phyloP scores from a whole-genome alignment of 2,888 invertebrate species.

The Chironomus riparius region DNA sequence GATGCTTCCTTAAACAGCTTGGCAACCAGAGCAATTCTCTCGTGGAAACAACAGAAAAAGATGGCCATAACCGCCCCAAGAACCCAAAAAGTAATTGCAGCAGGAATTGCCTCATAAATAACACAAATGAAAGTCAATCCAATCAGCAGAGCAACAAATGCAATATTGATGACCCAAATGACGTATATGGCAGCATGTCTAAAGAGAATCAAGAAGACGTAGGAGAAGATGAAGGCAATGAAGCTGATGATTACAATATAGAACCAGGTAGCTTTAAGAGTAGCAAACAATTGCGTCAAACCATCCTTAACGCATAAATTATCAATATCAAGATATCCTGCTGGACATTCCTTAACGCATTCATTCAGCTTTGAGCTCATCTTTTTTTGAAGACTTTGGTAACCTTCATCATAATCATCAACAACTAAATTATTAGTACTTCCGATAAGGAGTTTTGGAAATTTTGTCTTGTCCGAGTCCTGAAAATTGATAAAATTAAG shows the following conservation, averaged over 20 bases:
- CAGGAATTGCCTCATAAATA: too few relatives aligned
- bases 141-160: slow-evolving; percentile 43
- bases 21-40: slow-evolving; percentile 52
- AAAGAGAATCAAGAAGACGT: slow-evolving; percentile 47
- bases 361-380: too few relatives aligned
- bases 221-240: slow-evolving; percentile 49
- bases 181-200: slow-evolving; percentile 49
- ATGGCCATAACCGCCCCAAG: slow-evolving; percentile 41
- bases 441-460: neutral
- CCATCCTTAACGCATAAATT: slow-evolving; percentile 42
- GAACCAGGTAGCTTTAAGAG: slow-evolving; percentile 42
- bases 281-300: too few relatives aligned
- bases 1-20: slow-evolving; percentile 58
- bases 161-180: slow-evolving; percentile 51
- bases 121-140: neutral
- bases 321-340: slow-evolving; percentile 31
- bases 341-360: slow-evolving; percentile 35
- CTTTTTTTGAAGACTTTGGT: too few relatives aligned
- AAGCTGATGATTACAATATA: slow-evolving; percentile 51
- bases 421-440: too few relatives aligned
- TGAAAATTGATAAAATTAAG: too few relatives aligned
- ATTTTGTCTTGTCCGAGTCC: neutral
- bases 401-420: too few relatives aligned
- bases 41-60: slow-evolving; percentile 46
- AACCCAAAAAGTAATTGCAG: slow-evolving; percentile 48